phyloP scores from a whole-genome alignment of 2,888 invertebrate genomes.

The Leptodirus hochenwartii region DNA sequence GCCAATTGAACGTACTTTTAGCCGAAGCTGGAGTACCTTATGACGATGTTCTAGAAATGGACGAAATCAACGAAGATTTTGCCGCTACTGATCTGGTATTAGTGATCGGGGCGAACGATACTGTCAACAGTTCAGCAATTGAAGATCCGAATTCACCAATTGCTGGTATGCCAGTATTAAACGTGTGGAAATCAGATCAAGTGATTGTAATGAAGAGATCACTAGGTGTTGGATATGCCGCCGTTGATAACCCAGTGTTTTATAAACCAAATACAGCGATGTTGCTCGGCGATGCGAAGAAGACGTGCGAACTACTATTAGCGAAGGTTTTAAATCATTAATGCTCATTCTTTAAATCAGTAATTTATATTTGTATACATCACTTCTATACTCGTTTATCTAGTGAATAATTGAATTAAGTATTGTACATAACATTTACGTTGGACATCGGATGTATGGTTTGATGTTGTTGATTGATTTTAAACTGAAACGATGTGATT shows the following conservation, averaged over 20 bases:
- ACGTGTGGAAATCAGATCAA: slow-evolving; percentile 76
- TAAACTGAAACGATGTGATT: too few species aligned
- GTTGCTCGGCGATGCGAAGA: slow-evolving; percentile 83
- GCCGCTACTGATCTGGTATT: slow-evolving; percentile 65
- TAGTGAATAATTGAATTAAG: too few species aligned
- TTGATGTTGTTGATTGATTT: too few species aligned
- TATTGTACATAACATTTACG: too few species aligned
- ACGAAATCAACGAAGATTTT: slow-evolving; percentile 81
- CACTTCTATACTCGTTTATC: too few species aligned
- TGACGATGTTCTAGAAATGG: slow-evolving; percentile 81
- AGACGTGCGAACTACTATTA: slow-evolving; percentile 70
- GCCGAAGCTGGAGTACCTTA: slow-evolving; percentile 90
- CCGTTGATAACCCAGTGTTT: slow-evolving; percentile 84
- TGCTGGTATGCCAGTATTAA: slow-evolving; percentile 82
- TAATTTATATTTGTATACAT: too few species aligned
- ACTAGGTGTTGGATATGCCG: slow-evolving; percentile 76
- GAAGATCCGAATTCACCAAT: slow-evolving; percentile 83
- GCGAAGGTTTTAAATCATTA: slow-evolving; percentile 35
- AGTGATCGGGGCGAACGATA: slow-evolving; percentile 81
- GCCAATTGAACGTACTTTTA: slow-evolving; percentile 76
- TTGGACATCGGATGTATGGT: too few species aligned
- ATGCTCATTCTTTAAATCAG: too few species aligned
- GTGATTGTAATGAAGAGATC: slow-evolving; percentile 82
- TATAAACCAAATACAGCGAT: slow-evolving; percentile 75
- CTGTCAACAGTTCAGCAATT: slow-evolving; percentile 79